Conservation (phyloP, 2,113 vertebrate genomes). For the Pyxicephalus adspersus region DNA sequence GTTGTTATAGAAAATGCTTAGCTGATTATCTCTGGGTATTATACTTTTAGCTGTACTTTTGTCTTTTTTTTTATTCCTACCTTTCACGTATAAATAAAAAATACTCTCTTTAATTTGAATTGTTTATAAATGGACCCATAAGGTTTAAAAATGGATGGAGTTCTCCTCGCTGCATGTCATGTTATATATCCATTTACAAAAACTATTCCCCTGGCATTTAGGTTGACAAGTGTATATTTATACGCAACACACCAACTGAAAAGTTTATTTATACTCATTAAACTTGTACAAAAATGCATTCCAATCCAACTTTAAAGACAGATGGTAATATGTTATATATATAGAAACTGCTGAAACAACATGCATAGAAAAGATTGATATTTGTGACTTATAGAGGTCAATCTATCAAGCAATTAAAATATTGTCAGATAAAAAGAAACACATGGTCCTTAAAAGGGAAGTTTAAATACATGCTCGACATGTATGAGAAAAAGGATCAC, state of each 20-base stretch:
- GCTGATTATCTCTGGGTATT: too few species aligned
- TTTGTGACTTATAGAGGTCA: not conserved
- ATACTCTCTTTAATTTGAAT: too few species aligned
- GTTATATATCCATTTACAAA: too few species aligned
- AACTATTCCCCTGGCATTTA: not conserved
- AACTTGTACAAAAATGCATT: not conserved
- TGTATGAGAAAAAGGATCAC: not conserved
- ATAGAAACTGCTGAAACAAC: not conserved
- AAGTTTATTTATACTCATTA: constrained; percentile 5
- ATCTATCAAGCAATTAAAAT: not conserved
- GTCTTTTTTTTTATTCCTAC: too few species aligned
- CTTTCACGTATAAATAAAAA: too few species aligned
- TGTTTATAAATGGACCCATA: too few species aligned
- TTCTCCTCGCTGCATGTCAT: too few species aligned
- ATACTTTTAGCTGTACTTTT: too few species aligned
- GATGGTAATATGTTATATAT: constrained; percentile 1
- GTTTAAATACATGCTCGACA: not conserved
- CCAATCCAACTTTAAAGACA: constrained; percentile 33
- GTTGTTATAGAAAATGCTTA: too few species aligned
- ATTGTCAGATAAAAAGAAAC: not conserved
- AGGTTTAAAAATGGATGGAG: too few species aligned
- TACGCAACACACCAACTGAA: too few species aligned
- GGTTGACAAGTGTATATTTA: constrained; percentile 6
- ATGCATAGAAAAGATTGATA: not conserved
- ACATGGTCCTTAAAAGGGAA: not conserved